These are phyloP conservation scores for Gallirallus australis DNA, from an alignment of 2,797 vertebrate genomes.

Conservation along the genomic window DNA sequence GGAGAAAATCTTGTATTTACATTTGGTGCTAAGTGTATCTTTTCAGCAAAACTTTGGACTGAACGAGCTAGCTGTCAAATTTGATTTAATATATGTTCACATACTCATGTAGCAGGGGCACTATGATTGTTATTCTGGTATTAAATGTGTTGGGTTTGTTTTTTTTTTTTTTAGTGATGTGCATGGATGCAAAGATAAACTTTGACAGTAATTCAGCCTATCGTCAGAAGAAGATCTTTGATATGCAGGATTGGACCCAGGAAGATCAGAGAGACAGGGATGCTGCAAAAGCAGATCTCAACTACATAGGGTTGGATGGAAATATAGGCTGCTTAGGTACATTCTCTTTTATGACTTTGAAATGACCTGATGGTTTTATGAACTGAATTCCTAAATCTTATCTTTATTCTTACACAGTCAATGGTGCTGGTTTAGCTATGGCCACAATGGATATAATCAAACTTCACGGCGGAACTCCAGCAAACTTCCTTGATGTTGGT, in stretches of 20 bases:
- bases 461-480: conserved; percentile 95
- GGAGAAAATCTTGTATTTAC: background rate
- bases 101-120: background rate
- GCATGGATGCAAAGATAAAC: conserved; percentile 99
- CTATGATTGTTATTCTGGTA: background rate
- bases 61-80: background rate
- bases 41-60: background rate
- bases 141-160: background rate
- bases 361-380: background rate
- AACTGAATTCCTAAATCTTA: conserved; percentile 26
- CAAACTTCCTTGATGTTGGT: conserved; percentile 98
- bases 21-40: background rate
- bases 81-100: background rate
- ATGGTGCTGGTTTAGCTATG: conserved; percentile 98
- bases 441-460: conserved; percentile 99
- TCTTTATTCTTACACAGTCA: conserved; percentile 81
- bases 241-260: conserved; percentile 93
- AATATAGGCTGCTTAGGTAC: conserved; percentile 96
- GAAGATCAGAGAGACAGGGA: conserved; percentile 91
- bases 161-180: conserved; percentile 87
- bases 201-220: conserved; percentile 95
- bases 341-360: background rate
- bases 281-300: conserved; percentile 92
- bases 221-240: conserved; percentile 94
- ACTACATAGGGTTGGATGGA: conserved; percentile 96